Evolutionary conservation across 2,113 vertebrate genomes (phyloP), one percentile per base, ranked within the genome.

Genomic region (Microtus pennsylvanicus): DNA sequence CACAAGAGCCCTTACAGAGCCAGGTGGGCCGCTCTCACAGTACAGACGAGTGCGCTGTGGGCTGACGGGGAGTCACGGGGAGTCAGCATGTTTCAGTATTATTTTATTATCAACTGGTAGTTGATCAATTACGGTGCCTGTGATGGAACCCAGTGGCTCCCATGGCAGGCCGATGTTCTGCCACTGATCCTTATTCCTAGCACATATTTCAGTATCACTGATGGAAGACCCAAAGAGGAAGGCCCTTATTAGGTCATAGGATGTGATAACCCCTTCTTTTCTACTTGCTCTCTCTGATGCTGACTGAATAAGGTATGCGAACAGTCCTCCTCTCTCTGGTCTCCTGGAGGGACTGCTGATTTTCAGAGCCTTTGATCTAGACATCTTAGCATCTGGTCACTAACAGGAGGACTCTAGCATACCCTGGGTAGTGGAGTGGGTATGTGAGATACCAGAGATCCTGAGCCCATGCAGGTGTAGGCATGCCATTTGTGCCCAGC

Each of bases 291-390:
- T 38, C 17, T 47, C 30, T 38, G n/a, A 45, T 9, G 24, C 7
- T 14, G 81, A 58, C 52, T 50, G 22, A 42, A 50, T 17, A 70
- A 35, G 33, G 7, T 42, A 10, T 87, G 5, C 35, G 69, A 93
- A 91, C 91, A 47, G 35, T 74, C 50, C 33, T 89, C 81, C 86
- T 55, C 24, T 24, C 78, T 77, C 45, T 87, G 10, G 13, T 70
- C 22, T 87, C 70, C 45, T 74, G 35, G 92, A 86, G 14, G 45
- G 14, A 55, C 38, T 22, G 45, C 35, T 52, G 82, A 61, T 94
- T 82, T 93, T 91, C 70, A 94, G 52, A 89, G 33, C 26, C 80
- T 95, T 78, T 92, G 76, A 90, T 33, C 19, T 26, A 92, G 86
- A 74, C 19, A 5, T 83, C n/a, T 88, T 88, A 76, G 75, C 30